Percentiles rank a stretch among this genome's conserved stretches.
These are phyloP conservation scores for Drosophila truncata DNA, from an alignment of 1,140 invertebrate genomes.

Conservation along the genomic window DNA sequence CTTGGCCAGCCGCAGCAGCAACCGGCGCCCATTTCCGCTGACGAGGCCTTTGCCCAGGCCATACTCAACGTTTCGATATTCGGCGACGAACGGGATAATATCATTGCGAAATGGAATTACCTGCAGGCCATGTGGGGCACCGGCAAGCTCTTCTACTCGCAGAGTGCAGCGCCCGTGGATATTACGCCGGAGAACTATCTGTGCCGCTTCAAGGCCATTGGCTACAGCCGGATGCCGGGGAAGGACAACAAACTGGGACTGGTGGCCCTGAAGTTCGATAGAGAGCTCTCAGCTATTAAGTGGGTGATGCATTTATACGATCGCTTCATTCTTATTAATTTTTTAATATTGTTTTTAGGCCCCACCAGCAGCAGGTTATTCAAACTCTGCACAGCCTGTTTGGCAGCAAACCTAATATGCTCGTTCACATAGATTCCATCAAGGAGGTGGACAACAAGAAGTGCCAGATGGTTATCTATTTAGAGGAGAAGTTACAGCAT, in stretches of 20 bases:
- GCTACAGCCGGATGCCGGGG: slow-evolving; percentile 93
- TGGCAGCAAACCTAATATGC: slow-evolving; percentile 93
- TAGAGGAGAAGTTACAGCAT: slow-evolving; percentile 91
- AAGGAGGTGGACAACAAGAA: slow-evolving; percentile 91
- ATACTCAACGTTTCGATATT: slow-evolving; percentile 94
- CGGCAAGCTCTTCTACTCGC: slow-evolving; percentile 91
- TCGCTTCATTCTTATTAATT: not conserved
- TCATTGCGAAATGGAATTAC: slow-evolving; percentile 97
- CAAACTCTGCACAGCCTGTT: slow-evolving; percentile 89
- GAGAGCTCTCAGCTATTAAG: slow-evolving; percentile 85
- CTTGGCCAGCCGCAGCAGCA: slow-evolving; percentile 87
- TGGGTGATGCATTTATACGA: slow-evolving; percentile 8
- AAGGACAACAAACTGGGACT: slow-evolving; percentile 95
- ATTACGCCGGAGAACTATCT: slow-evolving; percentile 95
- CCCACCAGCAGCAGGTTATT: slow-evolving; percentile 90
- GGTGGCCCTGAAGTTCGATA: slow-evolving; percentile 93
- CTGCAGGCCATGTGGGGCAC: slow-evolving; percentile 96
- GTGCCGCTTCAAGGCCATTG: slow-evolving; percentile 96
- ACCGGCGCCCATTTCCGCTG: slow-evolving; percentile 87
- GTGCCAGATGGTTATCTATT: slow-evolving; percentile 92
- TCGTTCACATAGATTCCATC: slow-evolving; percentile 91
- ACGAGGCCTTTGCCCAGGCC: slow-evolving; percentile 91
- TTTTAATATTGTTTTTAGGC: slow-evolving; percentile 79
- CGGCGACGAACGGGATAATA: slow-evolving; percentile 96
- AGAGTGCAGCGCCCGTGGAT: slow-evolving; percentile 90